Percentiles rank a stretch among this genome's conserved stretches.
phyloP scores from a whole-genome alignment of 2,113 vertebrate genomes.

The Calidris pugnax region DNA sequence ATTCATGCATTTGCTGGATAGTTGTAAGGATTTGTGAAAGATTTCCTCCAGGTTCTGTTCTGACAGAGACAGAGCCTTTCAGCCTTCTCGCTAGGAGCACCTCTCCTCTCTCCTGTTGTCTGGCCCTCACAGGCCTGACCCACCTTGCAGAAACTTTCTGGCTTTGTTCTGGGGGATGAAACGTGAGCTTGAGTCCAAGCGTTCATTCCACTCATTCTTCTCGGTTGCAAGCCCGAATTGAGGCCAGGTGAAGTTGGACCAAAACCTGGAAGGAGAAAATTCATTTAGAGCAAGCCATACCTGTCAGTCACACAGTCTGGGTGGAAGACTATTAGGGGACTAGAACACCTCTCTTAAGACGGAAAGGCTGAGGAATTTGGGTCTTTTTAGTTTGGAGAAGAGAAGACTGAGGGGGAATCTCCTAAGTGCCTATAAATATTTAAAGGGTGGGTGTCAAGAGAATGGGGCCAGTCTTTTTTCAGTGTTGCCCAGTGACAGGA shows the following conservation, averaged over 20 bases:
- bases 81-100: background rate
- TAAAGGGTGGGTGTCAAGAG: too few species aligned
- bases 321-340: too few species aligned
- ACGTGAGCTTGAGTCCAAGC: background rate
- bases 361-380: too few species aligned
- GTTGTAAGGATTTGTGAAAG: background rate
- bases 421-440: too few species aligned
- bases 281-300: background rate
- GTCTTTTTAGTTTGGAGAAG: too few species aligned
- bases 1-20: background rate
- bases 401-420: too few species aligned
- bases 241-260: background rate
- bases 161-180: background rate
- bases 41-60: background rate
- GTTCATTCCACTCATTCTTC: accelerated
- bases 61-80: background rate
- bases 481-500: too few species aligned
- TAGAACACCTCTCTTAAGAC: too few species aligned
- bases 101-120: background rate
- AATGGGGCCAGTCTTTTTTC: too few species aligned
- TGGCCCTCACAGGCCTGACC: background rate
- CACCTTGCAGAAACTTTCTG: background rate
- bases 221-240: accelerated
- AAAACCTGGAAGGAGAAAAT: background rate
- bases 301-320: background rate